A percentile compares a stretch with the other conserved stretches of the same genome.
Conservation (phyloP, 2,888 invertebrate genomes). For the Pocota personata region DNA sequence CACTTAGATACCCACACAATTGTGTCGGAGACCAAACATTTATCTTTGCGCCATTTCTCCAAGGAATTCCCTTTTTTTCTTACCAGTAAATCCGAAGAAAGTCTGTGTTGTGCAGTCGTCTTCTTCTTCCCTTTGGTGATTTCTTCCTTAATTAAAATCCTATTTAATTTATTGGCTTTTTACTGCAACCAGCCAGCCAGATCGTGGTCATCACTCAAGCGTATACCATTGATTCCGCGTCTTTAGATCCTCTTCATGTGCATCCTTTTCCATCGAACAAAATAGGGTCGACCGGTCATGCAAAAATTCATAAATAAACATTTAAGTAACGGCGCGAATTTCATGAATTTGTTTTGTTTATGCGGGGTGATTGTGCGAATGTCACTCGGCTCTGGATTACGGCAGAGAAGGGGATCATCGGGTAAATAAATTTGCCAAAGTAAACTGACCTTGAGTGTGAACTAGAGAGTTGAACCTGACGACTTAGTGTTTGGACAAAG, state of each 20-base stretch:
- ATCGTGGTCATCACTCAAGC: neutral
- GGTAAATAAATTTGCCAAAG: neutral
- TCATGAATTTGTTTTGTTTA: slow-evolving; percentile 15
- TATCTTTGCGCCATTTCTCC: neutral
- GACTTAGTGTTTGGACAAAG: neutral
- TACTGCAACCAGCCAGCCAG: slow-evolving; percentile 19
- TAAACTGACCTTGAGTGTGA: slow-evolving; percentile 15
- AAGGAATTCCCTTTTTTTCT: neutral
- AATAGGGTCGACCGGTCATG: slow-evolving; percentile 11
- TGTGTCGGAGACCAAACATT: slow-evolving; percentile 1
- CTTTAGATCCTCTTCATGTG: neutral
- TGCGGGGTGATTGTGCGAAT: neutral
- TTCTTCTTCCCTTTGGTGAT: neutral
- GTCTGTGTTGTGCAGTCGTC: neutral
- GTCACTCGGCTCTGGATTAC: neutral
- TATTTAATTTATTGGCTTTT: slow-evolving; percentile 42
- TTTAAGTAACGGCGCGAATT: neutral
- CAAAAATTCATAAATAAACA: slow-evolving; percentile 46
- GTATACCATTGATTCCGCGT: neutral
- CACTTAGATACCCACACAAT: neutral
- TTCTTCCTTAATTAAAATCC: slow-evolving; percentile 43
- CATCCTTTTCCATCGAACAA: neutral
- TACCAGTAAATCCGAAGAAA: neutral
- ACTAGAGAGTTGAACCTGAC: neutral
- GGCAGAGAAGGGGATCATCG: neutral